Evolutionary conservation across 2,113 vertebrate genomes (phyloP).

Genomic region (Sapajus apella): DNA sequence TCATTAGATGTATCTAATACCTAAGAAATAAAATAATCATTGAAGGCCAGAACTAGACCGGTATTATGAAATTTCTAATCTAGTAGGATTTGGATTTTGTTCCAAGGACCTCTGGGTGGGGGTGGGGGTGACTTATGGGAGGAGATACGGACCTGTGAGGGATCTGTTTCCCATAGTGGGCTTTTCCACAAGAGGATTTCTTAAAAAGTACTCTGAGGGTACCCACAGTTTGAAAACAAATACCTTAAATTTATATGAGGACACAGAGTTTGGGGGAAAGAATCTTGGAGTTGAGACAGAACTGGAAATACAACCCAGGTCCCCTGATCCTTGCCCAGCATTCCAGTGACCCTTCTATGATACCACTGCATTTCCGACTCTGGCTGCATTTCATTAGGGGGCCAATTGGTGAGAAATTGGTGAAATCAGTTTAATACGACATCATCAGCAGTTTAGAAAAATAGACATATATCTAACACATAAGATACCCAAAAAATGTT

Average conservation of each 20-base stretch:
- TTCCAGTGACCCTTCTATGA: not conserved
- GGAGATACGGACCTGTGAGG: not conserved
- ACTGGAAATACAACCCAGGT: not conserved
- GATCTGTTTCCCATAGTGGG: not conserved
- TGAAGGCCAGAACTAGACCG: not conserved
- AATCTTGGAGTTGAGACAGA: not conserved
- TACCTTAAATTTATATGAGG: not conserved
- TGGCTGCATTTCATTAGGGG: not conserved
- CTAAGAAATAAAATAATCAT: not conserved
- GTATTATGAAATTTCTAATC: not conserved
- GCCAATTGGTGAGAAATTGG: not conserved
- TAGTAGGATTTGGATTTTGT: not conserved
- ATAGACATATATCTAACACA: not conserved
- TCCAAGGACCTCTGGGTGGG: not conserved
- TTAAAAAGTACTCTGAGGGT: not conserved
- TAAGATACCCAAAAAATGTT: not conserved
- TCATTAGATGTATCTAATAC: not conserved
- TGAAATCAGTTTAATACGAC: not conserved
- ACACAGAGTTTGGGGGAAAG: not conserved
- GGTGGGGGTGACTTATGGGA: not conserved
- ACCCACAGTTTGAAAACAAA: slow-evolving; percentile 25
- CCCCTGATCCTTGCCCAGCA: not conserved
- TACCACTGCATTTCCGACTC: not conserved
- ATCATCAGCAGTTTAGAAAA: not conserved
- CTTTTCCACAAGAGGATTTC: not conserved